Evolutionary conservation across 53 echinoderm and acorn worm genomes (phyloP).

Genomic region (Hippasteria phrygiana): DNA sequence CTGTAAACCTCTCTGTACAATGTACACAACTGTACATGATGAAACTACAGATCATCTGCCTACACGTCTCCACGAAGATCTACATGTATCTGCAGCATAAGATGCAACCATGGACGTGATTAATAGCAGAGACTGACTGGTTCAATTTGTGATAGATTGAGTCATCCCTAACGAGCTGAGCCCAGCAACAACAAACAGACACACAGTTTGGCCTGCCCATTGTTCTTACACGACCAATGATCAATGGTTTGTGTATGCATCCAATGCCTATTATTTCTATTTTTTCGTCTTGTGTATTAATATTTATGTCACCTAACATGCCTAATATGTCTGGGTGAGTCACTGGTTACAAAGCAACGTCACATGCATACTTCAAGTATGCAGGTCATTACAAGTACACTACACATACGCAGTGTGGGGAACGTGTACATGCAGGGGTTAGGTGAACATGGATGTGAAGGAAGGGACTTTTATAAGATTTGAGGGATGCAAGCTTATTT

Average conservation of each 20-base stretch:
- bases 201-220: background rate
- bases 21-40: too few relatives aligned
- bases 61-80: too few relatives aligned
- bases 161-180: constrained; percentile 1
- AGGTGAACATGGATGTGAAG: too few relatives aligned
- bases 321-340: constrained; percentile 43
- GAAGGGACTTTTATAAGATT: background rate
- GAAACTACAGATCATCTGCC: too few relatives aligned
- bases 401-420: too few relatives aligned
- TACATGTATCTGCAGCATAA: background rate
- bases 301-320: constrained; percentile 38
- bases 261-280: background rate
- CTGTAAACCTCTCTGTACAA: too few relatives aligned
- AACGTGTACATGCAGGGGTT: background rate
- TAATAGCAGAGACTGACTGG: background rate
- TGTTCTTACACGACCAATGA: constrained; percentile 4
- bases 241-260: constrained; percentile 8
- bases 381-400: background rate
- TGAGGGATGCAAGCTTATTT: too few relatives aligned
- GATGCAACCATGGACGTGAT: background rate
- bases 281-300: constrained; percentile 10
- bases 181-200: background rate
- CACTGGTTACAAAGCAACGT: constrained; percentile 39
- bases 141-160: constrained; percentile 44
- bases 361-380: background rate